Evolutionary conservation across 2,888 invertebrate species (phyloP).

Genomic region (Bhutanitis thaidina): DNA sequence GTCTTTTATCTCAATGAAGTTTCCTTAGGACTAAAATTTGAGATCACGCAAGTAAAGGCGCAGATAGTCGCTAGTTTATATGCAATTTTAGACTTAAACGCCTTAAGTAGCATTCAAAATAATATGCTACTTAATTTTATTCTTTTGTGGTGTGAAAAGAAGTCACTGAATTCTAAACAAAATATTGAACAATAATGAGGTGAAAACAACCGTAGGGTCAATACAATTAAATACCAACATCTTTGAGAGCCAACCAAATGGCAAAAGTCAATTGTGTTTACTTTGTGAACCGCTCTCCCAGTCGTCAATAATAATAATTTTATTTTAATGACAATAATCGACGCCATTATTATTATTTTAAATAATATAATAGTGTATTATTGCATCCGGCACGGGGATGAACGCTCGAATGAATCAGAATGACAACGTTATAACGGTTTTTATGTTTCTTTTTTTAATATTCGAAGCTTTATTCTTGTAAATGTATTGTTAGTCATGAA

Average conservation of each 20-base stretch:
- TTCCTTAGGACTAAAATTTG: no score
- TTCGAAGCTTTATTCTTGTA: constrained; percentile 30
- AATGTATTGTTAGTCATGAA: not conserved
- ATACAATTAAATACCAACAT: constrained; percentile 67
- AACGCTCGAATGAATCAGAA: constrained; percentile 71
- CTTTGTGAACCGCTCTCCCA: constrained; percentile 65
- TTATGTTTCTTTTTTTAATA: constrained; percentile 30
- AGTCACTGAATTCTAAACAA: constrained; percentile 10
- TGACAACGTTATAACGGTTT: constrained; percentile 48
- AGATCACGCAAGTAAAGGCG: no score
- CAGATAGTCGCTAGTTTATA: no score
- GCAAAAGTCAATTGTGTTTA: constrained; percentile 76
- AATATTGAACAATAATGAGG: constrained; percentile 46
- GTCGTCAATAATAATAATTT: constrained; percentile 60
- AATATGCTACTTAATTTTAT: not conserved
- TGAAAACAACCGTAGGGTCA: constrained; percentile 62
- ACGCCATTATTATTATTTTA: constrained; percentile 63
- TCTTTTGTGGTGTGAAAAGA: not conserved
- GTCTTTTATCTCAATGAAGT: no score
- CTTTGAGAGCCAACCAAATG: constrained; percentile 70
- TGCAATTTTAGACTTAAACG: not conserved
- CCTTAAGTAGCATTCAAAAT: no score
- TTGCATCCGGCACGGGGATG: constrained; percentile 63
- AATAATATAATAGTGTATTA: constrained; percentile 60
- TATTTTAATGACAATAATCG: constrained; percentile 65